Evolutionary conservation across 2,888 invertebrate species (phyloP).

Genomic region (Drosophila siamana): DNA sequence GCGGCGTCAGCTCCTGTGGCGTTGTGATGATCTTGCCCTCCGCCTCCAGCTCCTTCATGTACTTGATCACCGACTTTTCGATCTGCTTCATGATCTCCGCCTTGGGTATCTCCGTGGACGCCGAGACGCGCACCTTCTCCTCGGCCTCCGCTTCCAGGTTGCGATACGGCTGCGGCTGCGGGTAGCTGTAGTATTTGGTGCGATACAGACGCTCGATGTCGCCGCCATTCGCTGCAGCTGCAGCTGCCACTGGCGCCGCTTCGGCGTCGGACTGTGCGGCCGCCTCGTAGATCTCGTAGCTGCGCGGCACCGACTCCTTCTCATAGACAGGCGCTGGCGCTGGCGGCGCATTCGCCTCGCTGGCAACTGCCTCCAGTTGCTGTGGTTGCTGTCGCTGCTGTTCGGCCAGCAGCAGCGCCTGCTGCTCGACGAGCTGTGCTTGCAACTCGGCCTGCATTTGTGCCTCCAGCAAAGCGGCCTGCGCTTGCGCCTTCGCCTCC

Average conservation of each 20-base stretch:
- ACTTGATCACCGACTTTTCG: slow-evolving; percentile 85
- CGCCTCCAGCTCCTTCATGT: slow-evolving; percentile 84
- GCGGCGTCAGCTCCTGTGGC: slow-evolving; percentile 70
- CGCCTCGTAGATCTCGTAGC: slow-evolving; percentile 63
- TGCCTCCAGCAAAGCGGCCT: slow-evolving; percentile 59
- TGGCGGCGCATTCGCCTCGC: slow-evolving; percentile 23
- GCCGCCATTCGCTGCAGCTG: slow-evolving; percentile 24
- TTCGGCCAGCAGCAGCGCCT: slow-evolving; percentile 51
- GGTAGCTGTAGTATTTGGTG: slow-evolving; percentile 72
- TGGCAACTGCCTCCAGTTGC: slow-evolving; percentile 20
- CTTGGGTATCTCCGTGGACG: slow-evolving; percentile 83
- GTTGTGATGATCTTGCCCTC: slow-evolving; percentile 83
- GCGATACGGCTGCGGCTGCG: slow-evolving; percentile 47
- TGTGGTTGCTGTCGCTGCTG: slow-evolving; percentile 54
- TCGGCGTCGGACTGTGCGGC: slow-evolving; percentile 26
- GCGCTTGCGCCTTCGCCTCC: slow-evolving; percentile 55
- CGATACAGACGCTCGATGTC: slow-evolving; percentile 77
- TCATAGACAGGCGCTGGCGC: slow-evolving; percentile 76
- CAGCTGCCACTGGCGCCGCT: background rate
- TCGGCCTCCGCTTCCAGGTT: slow-evolving; percentile 69
- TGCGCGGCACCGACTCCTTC: slow-evolving; percentile 75
- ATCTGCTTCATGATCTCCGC: slow-evolving; percentile 85
- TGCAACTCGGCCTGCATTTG: slow-evolving; percentile 65
- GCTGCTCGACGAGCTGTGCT: slow-evolving; percentile 55
- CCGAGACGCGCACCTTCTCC: slow-evolving; percentile 78